Evolutionary conservation across 2,888 invertebrate species (phyloP), one percentile per base, ranked within the genome.

Genomic region (Bibio marci): DNA sequence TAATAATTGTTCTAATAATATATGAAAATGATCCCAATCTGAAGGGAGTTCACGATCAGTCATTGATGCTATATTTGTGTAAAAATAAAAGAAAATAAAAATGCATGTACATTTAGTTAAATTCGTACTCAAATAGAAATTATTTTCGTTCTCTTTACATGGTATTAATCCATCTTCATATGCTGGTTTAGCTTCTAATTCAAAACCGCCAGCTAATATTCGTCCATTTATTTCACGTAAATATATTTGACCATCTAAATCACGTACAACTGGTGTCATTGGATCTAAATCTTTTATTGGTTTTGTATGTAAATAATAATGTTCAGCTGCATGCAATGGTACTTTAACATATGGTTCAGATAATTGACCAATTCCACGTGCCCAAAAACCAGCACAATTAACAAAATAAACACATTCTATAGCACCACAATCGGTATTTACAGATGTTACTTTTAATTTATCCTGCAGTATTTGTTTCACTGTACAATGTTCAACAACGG

Each of bases 1-100:
- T 30, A 95, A 64, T 48, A 94, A 66, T 54, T 88, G 77, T 48
- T 90, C 85, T 25, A 97, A 67, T 33, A 94, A 64, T 32, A 82
- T 71, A 54, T 92, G 86, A 62, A 97, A 97, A 52, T 91, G 90
- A 59, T 97, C 95, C 95, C 95, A 97, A 61, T 95, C 94, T 52
- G 86, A 81, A 0, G 80, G 74, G 27, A 85, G 66, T 51, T 75
- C 69, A 11, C 82, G 67, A 35, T 78, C 73, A 17, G 69, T 60
- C 40, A 71, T 69, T 17, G 65, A 22, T 22, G 22, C 22, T 22
- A 35, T 36, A 27, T 34, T 34, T 31, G 11, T 8, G 15, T 31
- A 10, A 31, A 17, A 15, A 22, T 8, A 7, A 18, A 31, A 14
- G 8, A 26, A 43, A 35, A 40, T 42, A 41, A 38, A 39, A 34